These are phyloP conservation scores for Bellardia pandia DNA, from an alignment of 2,888 invertebrate genomes.

Conservation along the genomic window DNA sequence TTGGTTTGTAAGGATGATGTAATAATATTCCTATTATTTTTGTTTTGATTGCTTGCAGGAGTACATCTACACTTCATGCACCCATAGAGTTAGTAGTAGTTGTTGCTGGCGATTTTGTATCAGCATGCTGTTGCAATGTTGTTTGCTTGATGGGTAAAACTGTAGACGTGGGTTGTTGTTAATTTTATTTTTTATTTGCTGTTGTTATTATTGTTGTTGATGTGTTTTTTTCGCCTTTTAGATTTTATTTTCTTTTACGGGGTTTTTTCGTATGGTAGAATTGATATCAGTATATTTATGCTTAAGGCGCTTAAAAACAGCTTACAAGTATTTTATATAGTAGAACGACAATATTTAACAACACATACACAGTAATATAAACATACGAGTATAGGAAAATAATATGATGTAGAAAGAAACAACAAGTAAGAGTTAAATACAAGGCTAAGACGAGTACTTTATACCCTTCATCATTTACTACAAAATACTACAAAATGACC, in stretches of 20 bases:
- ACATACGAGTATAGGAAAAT: slow-evolving; percentile 5
- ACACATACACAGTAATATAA: background rate
- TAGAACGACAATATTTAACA: slow-evolving; percentile 24
- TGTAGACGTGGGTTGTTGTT: slow-evolving; percentile 33
- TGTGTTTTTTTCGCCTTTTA: slow-evolving; percentile 13
- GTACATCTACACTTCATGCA: no score
- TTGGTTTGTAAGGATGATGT: background rate
- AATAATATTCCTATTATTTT: slow-evolving; percentile 37
- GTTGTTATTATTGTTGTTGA: slow-evolving; percentile 20
- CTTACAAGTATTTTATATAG: slow-evolving; percentile 68
- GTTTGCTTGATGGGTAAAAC: slow-evolving; percentile 48
- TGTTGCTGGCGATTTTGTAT: slow-evolving; percentile 38
- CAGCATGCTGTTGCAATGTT: slow-evolving; percentile 49
- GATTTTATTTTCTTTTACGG: slow-evolving; percentile 11
- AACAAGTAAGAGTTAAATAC: slow-evolving; percentile 42
- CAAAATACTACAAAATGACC: no score
- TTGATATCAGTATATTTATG: slow-evolving; percentile 53
- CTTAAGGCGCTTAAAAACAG: slow-evolving; percentile 72
- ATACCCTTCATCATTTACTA: slow-evolving; percentile 24
- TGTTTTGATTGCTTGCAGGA: slow-evolving; percentile 32
- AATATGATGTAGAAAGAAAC: slow-evolving; percentile 26
- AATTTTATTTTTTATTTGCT: background rate
- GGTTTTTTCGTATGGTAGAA: slow-evolving; percentile 19
- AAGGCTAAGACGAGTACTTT: slow-evolving; percentile 36
- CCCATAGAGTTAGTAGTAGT: background rate